Evolutionary conservation across 2,888 invertebrate species (phyloP).

Genomic region (Drosophila lacicola): DNA sequence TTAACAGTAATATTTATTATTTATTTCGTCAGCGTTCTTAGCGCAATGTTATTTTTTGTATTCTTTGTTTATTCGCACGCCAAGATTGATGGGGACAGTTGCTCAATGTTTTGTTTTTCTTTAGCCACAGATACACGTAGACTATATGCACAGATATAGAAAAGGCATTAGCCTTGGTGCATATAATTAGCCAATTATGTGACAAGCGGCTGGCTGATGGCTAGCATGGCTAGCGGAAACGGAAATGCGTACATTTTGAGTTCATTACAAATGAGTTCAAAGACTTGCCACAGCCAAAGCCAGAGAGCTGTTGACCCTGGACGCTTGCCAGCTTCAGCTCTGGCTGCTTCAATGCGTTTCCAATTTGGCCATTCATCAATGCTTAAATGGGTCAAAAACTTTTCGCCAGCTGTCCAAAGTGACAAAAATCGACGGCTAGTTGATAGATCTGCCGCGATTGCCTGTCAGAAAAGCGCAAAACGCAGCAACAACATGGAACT

Average conservation of each 20-base stretch:
- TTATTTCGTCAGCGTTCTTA: slow-evolving; percentile 23
- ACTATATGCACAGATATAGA: slow-evolving; percentile 4
- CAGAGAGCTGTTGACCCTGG: slow-evolving; percentile 47
- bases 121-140: slow-evolving; percentile 11
- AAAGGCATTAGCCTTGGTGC: slow-evolving; percentile 64
- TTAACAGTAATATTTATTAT: slow-evolving; percentile 39
- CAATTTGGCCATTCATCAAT: slow-evolving; percentile 45
- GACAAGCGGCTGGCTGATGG: slow-evolving; percentile 25
- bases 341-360: slow-evolving; percentile 19
- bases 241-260: slow-evolving; percentile 61
- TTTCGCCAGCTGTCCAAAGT: slow-evolving; percentile 46
- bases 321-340: slow-evolving; percentile 47
- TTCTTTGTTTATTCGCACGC: slow-evolving; percentile 36
- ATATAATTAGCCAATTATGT: slow-evolving; percentile 71
- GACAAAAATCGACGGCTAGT: slow-evolving; percentile 52
- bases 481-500: slow-evolving; percentile 16
- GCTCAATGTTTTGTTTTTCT: slow-evolving; percentile 69
- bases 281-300: slow-evolving; percentile 30
- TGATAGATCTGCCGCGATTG: slow-evolving; percentile 44
- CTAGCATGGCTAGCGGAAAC: slow-evolving; percentile 46
- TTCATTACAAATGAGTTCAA: slow-evolving; percentile 60
- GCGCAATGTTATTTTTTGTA: neutral
- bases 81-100: slow-evolving; percentile 76
- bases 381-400: slow-evolving; percentile 52
- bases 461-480: slow-evolving; percentile 39